A percentile compares a stretch with the other conserved stretches of the same genome.
These are phyloP conservation scores for Coboldia fuscipes DNA, from an alignment of 1,140 invertebrate genomes.

Conservation along the genomic window DNA sequence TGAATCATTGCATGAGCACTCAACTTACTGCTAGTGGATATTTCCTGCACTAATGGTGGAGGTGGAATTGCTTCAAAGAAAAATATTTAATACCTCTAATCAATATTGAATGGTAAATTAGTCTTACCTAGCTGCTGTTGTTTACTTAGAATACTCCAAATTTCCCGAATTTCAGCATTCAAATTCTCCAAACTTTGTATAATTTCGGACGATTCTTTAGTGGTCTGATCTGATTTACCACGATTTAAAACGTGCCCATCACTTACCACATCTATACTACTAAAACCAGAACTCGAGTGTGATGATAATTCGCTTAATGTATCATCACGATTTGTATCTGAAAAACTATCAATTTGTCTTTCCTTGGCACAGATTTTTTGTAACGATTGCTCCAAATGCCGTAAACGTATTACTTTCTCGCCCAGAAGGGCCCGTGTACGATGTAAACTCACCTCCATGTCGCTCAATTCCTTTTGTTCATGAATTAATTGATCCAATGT, in stretches of 20 bases:
- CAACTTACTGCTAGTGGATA: constrained; percentile 1
- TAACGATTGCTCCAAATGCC: constrained; percentile 51
- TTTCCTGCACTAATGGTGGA: neutral
- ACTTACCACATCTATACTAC: constrained; percentile 39
- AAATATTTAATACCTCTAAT: neutral
- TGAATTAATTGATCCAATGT: constrained; percentile 36
- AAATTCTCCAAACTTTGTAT: constrained; percentile 45
- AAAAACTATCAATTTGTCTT: constrained; percentile 22
- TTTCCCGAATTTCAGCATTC: constrained; percentile 46
- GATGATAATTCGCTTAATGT: constrained; percentile 42
- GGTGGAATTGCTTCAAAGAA: neutral
- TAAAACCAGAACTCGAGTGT: constrained; percentile 41
- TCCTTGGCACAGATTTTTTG: constrained; percentile 29
- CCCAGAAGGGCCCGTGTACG: constrained; percentile 50
- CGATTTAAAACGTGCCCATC: constrained; percentile 19
- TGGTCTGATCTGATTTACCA: constrained; percentile 15
- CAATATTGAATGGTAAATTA: neutral
- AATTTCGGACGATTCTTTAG: constrained; percentile 42
- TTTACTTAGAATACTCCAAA: constrained; percentile 41
- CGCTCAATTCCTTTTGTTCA: constrained; percentile 56
- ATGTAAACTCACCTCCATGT: constrained; percentile 58
- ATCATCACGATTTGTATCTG: constrained; percentile 23
- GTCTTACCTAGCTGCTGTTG: constrained; percentile 20
- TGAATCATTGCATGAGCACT: constrained; percentile 8
- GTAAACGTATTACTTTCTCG: constrained; percentile 54